Percentiles rank a stretch among this genome's conserved stretches.
These are phyloP conservation scores for Microplitis demolitor DNA, from an alignment of 1,140 invertebrate genomes.

Conservation along the genomic window DNA sequence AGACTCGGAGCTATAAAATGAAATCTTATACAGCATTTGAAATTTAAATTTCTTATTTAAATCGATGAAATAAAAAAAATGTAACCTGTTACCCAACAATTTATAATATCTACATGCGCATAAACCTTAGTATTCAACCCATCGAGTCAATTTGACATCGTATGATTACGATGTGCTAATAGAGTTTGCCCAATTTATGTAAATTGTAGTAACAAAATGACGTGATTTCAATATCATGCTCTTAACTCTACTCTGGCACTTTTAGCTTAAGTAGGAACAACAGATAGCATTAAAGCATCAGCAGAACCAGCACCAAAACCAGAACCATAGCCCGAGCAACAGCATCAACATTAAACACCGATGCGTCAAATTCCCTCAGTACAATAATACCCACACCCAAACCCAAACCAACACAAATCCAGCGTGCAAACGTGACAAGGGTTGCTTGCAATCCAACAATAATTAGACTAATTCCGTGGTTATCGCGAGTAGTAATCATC, in stretches of 20 bases:
- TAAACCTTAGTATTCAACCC: no score
- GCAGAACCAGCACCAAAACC: no score
- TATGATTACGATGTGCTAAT: neutral
- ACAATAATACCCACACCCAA: neutral
- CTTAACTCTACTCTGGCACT: neutral
- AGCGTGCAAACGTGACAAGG: slow-evolving; percentile 14
- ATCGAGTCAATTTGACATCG: no score
- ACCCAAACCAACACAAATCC: no score
- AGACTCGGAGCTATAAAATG: no score
- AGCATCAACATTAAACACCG: neutral
- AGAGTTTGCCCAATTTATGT: neutral
- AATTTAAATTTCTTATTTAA: no score
- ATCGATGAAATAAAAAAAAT: no score
- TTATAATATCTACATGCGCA: no score
- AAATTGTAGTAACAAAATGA: neutral
- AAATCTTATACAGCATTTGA: no score
- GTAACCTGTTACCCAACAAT: no score
- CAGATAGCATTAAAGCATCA: neutral
- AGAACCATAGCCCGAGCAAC: no score
- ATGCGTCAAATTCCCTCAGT: neutral
- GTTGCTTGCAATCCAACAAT: neutral
- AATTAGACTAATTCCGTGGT: slow-evolving; percentile 17
- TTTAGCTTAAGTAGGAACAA: neutral
- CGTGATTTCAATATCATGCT: neutral
- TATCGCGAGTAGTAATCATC: neutral